Evolutionary conservation across 1,140 invertebrate genomes (phyloP), one percentile per base, ranked within the genome.

Genomic region (Drosophila repleta): DNA sequence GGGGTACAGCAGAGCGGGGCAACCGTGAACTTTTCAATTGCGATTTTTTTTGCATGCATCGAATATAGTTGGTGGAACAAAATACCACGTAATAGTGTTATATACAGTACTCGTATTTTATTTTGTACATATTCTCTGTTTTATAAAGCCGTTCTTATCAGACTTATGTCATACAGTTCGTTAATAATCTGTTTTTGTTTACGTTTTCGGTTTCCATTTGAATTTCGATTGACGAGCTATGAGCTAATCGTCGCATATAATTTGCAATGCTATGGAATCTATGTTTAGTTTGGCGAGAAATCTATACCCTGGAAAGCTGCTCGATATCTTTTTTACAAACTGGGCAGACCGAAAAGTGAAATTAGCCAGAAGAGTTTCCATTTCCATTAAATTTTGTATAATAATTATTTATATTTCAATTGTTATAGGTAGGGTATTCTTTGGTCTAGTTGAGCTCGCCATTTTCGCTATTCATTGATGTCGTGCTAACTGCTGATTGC

Each of bases 131-230:
- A 48, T 61, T 52, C 41, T 51, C 8, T 10, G 11, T 58, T 65
- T 52, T 49, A n/a, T 45, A 43, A 32, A 41, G 2, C 5, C n/a
- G 3, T 18, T 37, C 68, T 71, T 71, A 71, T 71, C 68, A 66
- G 39, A 11, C 20, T 29, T 55, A 72, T 68, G 77, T 74, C 66
- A 77, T 32, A 87, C 18, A 77, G 74, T 85, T 66, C 74, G 74
- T 78, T 69, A 64, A 65, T 74, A 77, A 74, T 65, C 35, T 66
- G 64, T 83, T 68, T 80, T 69, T 87, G 82, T 87, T 85, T 87
- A 71, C 74, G 79, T 78, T 87, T 85, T 82, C 64, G 74, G 24
- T 74, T 74, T 73, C 55, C 53, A 39, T 66, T 67, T 56, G 10
- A 41, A 67, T 75, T 83, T 69, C 64, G 56, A 58, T 51, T 55